phyloP scores from a whole-genome alignment of 2,797 vertebrate species.

The Dryobates pubescens region DNA sequence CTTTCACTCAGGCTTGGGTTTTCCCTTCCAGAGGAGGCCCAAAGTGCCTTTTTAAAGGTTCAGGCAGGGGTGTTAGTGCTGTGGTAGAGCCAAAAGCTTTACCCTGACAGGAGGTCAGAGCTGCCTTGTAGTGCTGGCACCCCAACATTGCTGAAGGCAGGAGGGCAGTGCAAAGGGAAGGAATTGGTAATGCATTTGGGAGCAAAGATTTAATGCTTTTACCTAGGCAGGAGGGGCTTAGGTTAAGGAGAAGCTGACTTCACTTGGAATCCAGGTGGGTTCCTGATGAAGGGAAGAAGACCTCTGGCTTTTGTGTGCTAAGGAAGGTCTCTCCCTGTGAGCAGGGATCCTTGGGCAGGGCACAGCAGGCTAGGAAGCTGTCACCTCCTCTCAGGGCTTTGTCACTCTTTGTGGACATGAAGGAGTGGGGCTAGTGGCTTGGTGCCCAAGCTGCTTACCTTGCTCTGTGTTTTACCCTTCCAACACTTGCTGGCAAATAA shows the following conservation, averaged over 20 bases:
- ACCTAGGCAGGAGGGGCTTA: neutral
- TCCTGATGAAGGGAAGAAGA: neutral
- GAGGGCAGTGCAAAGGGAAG: neutral
- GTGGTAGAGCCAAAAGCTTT: neutral
- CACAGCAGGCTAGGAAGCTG: neutral
- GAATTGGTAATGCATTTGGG: neutral
- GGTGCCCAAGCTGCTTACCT: neutral
- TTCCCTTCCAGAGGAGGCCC: neutral
- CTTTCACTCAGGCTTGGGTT: neutral
- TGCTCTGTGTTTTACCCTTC: conserved; percentile 34
- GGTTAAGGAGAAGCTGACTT: neutral
- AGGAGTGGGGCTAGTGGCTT: neutral
- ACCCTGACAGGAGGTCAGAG: neutral
- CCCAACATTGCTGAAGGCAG: neutral
- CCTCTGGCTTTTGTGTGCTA: neutral
- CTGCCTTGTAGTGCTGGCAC: neutral
- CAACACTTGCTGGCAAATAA: conserved; percentile 32
- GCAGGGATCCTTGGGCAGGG: neutral
- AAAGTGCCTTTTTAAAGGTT: neutral
- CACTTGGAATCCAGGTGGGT: neutral
- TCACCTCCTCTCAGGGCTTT: conserved; percentile 22
- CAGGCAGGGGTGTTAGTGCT: neutral
- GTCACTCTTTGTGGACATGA: neutral
- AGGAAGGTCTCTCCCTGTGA: neutral
- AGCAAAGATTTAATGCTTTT: neutral